Conservation (phyloP, 2,797 vertebrate genomes). For the Nasua narica region DNA sequence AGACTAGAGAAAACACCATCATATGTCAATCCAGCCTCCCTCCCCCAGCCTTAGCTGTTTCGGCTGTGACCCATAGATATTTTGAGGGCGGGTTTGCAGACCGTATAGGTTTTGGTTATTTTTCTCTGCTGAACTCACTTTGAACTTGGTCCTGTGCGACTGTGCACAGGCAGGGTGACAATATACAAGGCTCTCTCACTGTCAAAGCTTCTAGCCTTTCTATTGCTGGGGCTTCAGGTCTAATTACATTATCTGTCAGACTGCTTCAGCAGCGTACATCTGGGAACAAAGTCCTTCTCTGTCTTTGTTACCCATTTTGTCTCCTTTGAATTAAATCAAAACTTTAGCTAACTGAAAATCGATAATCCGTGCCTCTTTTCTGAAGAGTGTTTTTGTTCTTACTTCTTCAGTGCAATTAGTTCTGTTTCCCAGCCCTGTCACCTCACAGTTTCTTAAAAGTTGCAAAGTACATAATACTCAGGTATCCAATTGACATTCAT, state of each 20-base stretch:
- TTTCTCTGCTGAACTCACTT: not conserved
- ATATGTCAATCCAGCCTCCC: fast-evolving
- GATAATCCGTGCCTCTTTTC: not conserved
- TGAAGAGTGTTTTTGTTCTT: not conserved
- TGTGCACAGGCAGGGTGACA: not conserved
- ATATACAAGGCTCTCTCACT: not conserved
- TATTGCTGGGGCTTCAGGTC: not conserved
- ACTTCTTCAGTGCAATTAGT: not conserved
- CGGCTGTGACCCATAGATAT: not conserved
- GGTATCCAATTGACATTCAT: not conserved
- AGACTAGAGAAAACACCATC: not conserved
- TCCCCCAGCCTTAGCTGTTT: not conserved
- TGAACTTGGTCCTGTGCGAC: too few species aligned
- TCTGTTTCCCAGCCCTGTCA: not conserved
- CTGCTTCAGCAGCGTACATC: not conserved
- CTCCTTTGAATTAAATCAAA: not conserved
- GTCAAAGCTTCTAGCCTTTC: not conserved
- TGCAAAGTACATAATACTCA: not conserved
- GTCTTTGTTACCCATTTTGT: not conserved
- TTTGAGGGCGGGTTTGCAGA: too few species aligned
- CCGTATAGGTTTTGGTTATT: not conserved
- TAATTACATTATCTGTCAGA: not conserved
- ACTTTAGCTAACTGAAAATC: not conserved
- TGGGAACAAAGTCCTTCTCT: not conserved
- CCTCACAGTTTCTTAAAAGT: not conserved